These are phyloP conservation scores for Gasterosteus nipponicus DNA, from an alignment of 2,113 vertebrate genomes.

Conservation along the genomic window DNA sequence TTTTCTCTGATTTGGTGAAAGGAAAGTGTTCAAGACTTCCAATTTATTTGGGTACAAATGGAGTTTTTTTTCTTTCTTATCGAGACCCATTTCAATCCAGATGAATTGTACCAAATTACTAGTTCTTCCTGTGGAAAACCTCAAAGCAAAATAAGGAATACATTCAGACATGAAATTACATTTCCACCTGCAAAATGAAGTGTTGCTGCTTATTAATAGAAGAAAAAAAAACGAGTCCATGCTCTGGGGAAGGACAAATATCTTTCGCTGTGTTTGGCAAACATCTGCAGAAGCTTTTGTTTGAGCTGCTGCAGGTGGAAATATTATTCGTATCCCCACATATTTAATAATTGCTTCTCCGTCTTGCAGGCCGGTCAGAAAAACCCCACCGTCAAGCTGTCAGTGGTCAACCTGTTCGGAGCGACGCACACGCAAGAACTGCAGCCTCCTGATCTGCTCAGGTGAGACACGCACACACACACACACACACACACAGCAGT, in stretches of 20 bases:
- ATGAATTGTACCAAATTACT: neutral
- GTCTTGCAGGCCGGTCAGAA: slow-evolving; percentile 89
- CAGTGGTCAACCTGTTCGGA: slow-evolving; percentile 94
- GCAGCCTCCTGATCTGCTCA: slow-evolving; percentile 88
- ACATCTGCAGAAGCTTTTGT: neutral
- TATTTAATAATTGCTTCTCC: neutral
- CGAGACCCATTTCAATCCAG: neutral
- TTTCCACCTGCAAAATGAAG: neutral
- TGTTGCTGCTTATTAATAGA: neutral
- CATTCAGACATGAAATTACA: neutral
- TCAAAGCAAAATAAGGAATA: neutral
- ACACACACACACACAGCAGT: neutral
- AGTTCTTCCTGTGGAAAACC: neutral
- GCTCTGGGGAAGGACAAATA: neutral
- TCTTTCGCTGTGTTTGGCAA: neutral
- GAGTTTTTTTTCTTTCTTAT: neutral
- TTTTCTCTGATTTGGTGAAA: neutral
- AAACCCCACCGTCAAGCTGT: slow-evolving; percentile 90
- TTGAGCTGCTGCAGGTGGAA: neutral
- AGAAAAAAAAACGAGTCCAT: neutral
- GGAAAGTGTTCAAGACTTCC: neutral
- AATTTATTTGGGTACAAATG: neutral
- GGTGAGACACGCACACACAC: slow-evolving; percentile 44
- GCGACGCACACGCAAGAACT: slow-evolving; percentile 93
- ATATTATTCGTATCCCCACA: neutral